phyloP scores from a whole-genome alignment of 2,113 vertebrate genomes.

The Tachuris rubrigastra region DNA sequence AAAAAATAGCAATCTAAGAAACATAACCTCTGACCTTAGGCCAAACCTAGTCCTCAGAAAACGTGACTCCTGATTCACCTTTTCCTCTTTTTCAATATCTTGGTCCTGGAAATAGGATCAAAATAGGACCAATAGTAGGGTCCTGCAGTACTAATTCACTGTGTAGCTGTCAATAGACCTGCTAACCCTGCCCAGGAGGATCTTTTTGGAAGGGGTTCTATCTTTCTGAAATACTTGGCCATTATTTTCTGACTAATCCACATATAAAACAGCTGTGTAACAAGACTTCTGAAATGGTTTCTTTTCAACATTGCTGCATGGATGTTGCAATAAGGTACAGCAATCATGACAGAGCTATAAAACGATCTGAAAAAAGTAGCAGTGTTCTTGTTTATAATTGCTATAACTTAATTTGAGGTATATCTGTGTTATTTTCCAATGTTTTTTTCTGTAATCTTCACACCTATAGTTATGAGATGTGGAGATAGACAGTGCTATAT shows the following conservation, averaged over 20 bases:
- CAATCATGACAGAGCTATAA: background rate
- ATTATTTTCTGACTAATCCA: background rate
- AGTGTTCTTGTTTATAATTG: background rate
- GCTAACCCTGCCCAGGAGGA: background rate
- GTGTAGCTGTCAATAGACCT: background rate
- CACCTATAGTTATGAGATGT: background rate
- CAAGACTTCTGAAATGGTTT: background rate
- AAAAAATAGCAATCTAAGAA: background rate
- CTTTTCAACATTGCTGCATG: background rate
- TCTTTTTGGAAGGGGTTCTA: background rate
- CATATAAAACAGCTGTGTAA: background rate
- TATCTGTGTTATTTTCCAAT: background rate
- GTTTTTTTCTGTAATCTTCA: background rate
- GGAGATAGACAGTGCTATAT: background rate
- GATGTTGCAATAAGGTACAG: background rate
- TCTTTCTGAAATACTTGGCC: background rate
- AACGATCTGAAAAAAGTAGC: background rate
- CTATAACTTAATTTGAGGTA: background rate
- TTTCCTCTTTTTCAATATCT: background rate
- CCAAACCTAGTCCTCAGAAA: background rate
- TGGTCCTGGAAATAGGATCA: background rate
- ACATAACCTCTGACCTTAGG: background rate
- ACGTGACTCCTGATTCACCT: background rate
- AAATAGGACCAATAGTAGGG: background rate
- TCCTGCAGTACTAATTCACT: background rate